A percentile compares a stretch with the other conserved stretches of the same genome.
Conservation (phyloP, 2,797 vertebrate genomes). For the Naso thynnoides region DNA sequence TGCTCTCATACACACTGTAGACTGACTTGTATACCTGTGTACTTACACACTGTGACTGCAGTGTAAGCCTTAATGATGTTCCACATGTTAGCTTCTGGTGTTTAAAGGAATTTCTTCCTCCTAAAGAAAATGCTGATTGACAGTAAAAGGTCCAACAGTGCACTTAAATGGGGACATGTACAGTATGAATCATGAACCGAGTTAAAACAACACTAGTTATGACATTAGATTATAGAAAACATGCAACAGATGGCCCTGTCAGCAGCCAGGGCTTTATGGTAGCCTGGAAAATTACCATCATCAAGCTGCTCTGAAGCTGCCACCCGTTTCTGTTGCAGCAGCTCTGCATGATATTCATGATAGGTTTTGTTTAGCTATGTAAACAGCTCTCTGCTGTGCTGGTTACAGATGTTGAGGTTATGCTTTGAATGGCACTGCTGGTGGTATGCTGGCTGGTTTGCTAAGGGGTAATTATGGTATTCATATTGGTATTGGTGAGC, state of each 20-base stretch:
- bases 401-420: slow-evolving; percentile 69
- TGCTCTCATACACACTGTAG: neutral
- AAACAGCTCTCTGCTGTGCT: slow-evolving; percentile 43
- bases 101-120: slow-evolving; percentile 15
- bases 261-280: slow-evolving; percentile 66
- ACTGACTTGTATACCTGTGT: neutral
- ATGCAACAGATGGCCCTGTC: slow-evolving; percentile 71
- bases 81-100: neutral
- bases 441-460: slow-evolving; percentile 54
- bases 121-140: slow-evolving; percentile 14
- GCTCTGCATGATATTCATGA: slow-evolving; percentile 36
- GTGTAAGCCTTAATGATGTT: neutral
- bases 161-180: slow-evolving; percentile 12
- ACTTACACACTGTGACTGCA: neutral
- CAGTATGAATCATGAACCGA: slow-evolving; percentile 30
- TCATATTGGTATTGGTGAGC: slow-evolving; percentile 58
- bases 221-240: slow-evolving; percentile 50
- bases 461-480: slow-evolving; percentile 72
- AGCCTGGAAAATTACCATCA: slow-evolving; percentile 74
- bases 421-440: slow-evolving; percentile 45
- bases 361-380: slow-evolving; percentile 47
- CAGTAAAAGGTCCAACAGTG: slow-evolving; percentile 8
- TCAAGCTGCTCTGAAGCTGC: slow-evolving; percentile 53
- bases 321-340: slow-evolving; percentile 44
- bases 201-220: slow-evolving; percentile 52